phyloP scores from a whole-genome alignment of 30 jellyfish, hydroid and myxozoan species.

The Nemopilema nomurai region DNA sequence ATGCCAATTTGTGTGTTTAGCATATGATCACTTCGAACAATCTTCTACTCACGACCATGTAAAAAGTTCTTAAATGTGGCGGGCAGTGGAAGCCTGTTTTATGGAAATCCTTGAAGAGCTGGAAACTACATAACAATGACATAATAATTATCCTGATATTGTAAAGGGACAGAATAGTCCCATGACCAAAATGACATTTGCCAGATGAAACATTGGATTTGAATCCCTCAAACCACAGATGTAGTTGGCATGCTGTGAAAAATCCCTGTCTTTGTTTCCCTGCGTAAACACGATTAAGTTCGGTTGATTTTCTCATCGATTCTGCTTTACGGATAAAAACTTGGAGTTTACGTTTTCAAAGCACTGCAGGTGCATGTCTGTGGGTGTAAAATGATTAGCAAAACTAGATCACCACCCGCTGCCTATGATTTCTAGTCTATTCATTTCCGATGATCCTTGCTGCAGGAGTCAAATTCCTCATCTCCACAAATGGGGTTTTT shows the following conservation, averaged over 20 bases:
- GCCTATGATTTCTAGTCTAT: conserved; percentile 3
- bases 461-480: neutral
- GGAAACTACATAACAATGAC: neutral
- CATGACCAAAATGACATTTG: conserved; percentile 29
- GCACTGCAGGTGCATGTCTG: conserved; percentile 62
- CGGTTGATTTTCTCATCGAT: conserved; percentile 51
- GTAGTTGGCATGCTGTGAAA: conserved; percentile 47
- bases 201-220: conserved; percentile 9
- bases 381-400: conserved; percentile 40
- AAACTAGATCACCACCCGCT: conserved; percentile 40
- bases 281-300: conserved; percentile 30
- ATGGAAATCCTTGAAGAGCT: neutral
- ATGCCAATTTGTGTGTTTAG: no score
- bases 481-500: neutral
- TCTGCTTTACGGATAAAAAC: conserved; percentile 27
- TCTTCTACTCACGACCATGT: no score
- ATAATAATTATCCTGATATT: neutral
- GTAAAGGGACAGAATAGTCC: neutral
- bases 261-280: conserved; percentile 32
- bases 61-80: no score
- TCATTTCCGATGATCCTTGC: conserved; percentile 7
- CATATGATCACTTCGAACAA: no score
- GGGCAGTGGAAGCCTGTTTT: no score
- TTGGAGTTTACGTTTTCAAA: conserved; percentile 1
- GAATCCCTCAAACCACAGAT: conserved; percentile 37